Evolutionary conservation across 2,797 vertebrate genomes (phyloP).

Genomic region (Mus spretus): DNA sequence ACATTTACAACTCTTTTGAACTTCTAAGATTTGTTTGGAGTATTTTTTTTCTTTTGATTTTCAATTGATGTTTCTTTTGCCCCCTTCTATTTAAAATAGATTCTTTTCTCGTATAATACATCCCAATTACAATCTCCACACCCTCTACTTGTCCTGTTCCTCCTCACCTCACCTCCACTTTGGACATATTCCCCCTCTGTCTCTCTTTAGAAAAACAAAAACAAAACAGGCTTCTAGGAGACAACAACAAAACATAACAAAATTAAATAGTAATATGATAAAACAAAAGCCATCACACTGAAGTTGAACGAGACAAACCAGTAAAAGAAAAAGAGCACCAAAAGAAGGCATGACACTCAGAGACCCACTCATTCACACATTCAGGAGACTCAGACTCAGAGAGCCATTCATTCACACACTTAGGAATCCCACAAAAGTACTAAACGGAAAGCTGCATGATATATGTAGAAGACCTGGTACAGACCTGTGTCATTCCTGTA

Average conservation of each 20-base stretch:
- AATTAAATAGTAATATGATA: background rate
- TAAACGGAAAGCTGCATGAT: background rate
- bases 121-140: background rate
- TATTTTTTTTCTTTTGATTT: constrained; percentile 50
- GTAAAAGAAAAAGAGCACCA: background rate
- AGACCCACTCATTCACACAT: background rate
- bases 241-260: too few relatives aligned
- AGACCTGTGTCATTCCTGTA: background rate
- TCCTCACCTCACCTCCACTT: background rate
- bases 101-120: background rate
- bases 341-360: background rate
- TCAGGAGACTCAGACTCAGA: background rate
- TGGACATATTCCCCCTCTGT: background rate
- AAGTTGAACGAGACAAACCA: background rate
- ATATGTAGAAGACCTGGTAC: background rate
- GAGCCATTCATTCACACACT: background rate
- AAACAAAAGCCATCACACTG: background rate
- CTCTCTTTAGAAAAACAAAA: background rate
- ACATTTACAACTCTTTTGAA: constrained; percentile 10
- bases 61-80: constrained; percentile 8
- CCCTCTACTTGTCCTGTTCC: background rate
- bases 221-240: background rate
- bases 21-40: constrained; percentile 16
- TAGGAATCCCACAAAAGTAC: background rate
- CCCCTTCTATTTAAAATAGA: background rate